Evolutionary conservation across 1,140 invertebrate species (phyloP), one percentile per base, ranked within the genome.

Genomic region (Aphaenogaster ashmeadi): DNA sequence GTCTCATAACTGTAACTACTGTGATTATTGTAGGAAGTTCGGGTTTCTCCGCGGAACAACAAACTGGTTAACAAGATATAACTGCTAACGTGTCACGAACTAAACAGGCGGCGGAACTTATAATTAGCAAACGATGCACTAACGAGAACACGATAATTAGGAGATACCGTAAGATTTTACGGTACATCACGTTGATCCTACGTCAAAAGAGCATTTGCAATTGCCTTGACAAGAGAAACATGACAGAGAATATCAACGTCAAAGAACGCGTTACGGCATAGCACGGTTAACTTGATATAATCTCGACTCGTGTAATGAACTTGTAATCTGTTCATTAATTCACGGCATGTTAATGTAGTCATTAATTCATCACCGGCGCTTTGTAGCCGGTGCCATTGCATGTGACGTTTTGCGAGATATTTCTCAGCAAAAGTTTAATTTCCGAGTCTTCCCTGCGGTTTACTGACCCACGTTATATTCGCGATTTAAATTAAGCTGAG

Each of bases 61-160:
- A 87, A 87, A 87, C 66, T 85, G 71, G n/a, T 75, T 84, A 90
- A 90, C 89, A 87, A 79, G 72, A 69, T 81, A 27, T 79, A 90
- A 87, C 71, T 67, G 13, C 72, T 89, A 84, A 69, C 74, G n/a
- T 90, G 58, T 80, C 64, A 50, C 78, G 60, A 66, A 66, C 72
- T 90, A 87, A 71, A 47, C 47, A 54, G 47, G 47, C 71, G 64
- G 72, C 56, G 60, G 58, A 90, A 90, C 69, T 86, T 86, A 71
- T 87, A 75, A 90, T 90, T 90, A 90, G 81, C 64, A 13, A 81
- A 50, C 1, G 85, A 81, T 41, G 44, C 69, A 27, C 58, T 81
- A 89, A 77, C 78, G 79, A 88, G 78, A 90, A 74, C 38, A 50
- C 36, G 33, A 56, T 87, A 79, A 79, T 60, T 54, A 52, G 54